Percentiles rank a stretch among this genome's conserved stretches.
phyloP scores from a whole-genome alignment of 2,888 invertebrate genomes.

The Halictus ligatus region DNA sequence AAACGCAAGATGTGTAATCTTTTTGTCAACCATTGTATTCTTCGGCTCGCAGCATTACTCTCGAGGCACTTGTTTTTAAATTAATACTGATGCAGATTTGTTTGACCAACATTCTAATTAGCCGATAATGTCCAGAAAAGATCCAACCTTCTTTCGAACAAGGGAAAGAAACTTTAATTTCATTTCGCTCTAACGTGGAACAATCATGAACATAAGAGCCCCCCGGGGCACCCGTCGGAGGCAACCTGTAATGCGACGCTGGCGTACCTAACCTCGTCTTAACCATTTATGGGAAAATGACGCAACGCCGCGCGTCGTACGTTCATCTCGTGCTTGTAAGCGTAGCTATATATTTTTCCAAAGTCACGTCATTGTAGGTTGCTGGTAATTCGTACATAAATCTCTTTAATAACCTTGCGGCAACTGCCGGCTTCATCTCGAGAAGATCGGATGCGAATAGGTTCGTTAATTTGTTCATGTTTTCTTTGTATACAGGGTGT shows the following conservation, averaged over 20 bases:
- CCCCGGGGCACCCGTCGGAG: not conserved
- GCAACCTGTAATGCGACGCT: not conserved
- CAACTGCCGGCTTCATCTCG: not conserved
- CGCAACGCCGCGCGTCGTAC: slow-evolving; percentile 24
- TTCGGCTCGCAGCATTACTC: not conserved
- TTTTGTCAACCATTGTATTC: not conserved
- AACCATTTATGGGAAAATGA: slow-evolving; percentile 43
- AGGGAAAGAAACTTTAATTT: not conserved
- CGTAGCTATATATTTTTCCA: slow-evolving; percentile 20
- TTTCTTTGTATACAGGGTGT: not conserved
- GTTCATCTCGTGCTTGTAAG: slow-evolving; percentile 17
- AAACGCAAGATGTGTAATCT: no score
- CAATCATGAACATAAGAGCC: slow-evolving; percentile 6
- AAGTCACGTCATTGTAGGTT: slow-evolving; percentile 15
- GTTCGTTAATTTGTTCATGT: not conserved
- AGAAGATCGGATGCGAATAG: not conserved
- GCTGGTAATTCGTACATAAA: slow-evolving; percentile 32
- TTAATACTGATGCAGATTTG: not conserved
- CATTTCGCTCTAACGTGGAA: not conserved
- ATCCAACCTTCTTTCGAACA: not conserved
- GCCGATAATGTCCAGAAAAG: not conserved
- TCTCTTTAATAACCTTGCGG: slow-evolving; percentile 10
- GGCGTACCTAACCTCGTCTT: slow-evolving; percentile 25
- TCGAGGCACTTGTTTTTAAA: not conserved
- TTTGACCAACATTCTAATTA: not conserved